A percentile compares a stretch with the other conserved stretches of the same genome.
Evolutionary conservation across 64 coral and sea anemone species (phyloP).

Genomic region (Dendronephthya gigantea): DNA sequence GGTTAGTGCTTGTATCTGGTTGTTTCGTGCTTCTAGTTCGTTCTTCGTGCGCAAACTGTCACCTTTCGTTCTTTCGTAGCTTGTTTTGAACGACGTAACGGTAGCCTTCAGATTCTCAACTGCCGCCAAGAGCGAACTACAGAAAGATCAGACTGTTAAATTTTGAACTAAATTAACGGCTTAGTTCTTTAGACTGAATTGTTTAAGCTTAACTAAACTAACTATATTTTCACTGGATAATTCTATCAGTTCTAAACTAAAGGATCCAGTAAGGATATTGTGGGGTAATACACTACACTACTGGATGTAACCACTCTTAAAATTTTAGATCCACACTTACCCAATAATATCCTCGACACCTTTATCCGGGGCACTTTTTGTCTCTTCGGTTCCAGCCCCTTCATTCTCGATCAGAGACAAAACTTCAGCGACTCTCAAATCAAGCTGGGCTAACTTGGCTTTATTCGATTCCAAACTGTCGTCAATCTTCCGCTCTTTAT

Average conservation of each 20-base stretch:
- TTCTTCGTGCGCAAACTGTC: background rate
- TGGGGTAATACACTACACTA: too few relatives aligned
- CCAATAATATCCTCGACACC: slow-evolving; percentile 11
- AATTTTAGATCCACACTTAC: background rate
- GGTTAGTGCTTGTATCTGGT: background rate
- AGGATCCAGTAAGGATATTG: too few relatives aligned
- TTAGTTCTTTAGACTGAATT: too few relatives aligned
- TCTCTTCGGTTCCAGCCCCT: background rate
- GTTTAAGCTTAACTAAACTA: too few relatives aligned
- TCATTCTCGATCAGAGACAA: background rate
- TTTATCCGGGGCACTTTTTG: background rate
- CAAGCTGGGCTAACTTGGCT: slow-evolving; percentile 2
- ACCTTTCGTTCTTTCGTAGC: background rate
- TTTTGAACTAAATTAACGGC: background rate
- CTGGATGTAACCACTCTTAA: too few relatives aligned
- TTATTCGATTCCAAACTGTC: background rate
- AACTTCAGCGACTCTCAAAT: slow-evolving; percentile 7
- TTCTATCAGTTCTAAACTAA: too few relatives aligned
- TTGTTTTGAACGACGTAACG: background rate
- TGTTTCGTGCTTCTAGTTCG: background rate
- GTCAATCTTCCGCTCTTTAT: background rate
- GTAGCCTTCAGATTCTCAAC: background rate
- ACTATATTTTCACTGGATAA: background rate
- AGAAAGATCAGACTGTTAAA: background rate
- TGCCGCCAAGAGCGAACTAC: background rate